Conservation (phyloP, 2,797 vertebrate species). For the Clarias pachynema region DNA sequence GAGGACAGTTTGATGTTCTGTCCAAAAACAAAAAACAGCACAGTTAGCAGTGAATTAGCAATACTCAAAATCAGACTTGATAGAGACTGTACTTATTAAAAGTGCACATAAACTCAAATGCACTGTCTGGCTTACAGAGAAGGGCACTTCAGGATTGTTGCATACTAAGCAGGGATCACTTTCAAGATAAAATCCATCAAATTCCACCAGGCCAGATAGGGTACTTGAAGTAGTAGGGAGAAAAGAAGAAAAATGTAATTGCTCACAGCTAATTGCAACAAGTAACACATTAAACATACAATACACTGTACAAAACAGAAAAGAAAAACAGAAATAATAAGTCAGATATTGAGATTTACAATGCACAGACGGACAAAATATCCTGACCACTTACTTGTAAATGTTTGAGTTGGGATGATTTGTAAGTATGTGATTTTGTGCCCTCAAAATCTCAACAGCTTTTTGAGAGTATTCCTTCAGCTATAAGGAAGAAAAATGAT, state of each 20-base stretch:
- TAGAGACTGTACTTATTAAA: background rate
- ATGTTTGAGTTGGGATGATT: slow-evolving; percentile 99
- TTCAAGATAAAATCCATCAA: slow-evolving; percentile 96
- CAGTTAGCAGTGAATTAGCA: slow-evolving; percentile 31
- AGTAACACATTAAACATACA: background rate
- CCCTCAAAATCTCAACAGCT: slow-evolving; percentile 94
- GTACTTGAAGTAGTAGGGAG: slow-evolving; percentile 74
- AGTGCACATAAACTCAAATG: background rate
- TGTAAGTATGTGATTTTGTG: slow-evolving; percentile 97
- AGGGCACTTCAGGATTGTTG: slow-evolving; percentile 98
- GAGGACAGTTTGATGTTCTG: slow-evolving; percentile 99
- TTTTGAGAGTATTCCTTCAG: slow-evolving; percentile 98
- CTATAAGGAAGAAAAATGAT: slow-evolving; percentile 67
- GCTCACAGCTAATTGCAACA: background rate
- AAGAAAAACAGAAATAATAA: background rate
- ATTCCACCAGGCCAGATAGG: slow-evolving; percentile 95
- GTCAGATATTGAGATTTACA: background rate
- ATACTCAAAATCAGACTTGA: background rate
- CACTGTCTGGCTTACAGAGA: slow-evolving; percentile 84
- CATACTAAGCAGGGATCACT: slow-evolving; percentile 98
- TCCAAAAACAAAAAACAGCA: background rate
- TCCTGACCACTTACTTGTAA: slow-evolving; percentile 85
- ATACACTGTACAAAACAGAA: background rate
- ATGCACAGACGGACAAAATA: background rate
- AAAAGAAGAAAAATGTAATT: slow-evolving; percentile 16